Percentiles rank a stretch among this genome's conserved stretches.
Conservation (phyloP, 1,140 invertebrate species). For the Bombus superbus region DNA sequence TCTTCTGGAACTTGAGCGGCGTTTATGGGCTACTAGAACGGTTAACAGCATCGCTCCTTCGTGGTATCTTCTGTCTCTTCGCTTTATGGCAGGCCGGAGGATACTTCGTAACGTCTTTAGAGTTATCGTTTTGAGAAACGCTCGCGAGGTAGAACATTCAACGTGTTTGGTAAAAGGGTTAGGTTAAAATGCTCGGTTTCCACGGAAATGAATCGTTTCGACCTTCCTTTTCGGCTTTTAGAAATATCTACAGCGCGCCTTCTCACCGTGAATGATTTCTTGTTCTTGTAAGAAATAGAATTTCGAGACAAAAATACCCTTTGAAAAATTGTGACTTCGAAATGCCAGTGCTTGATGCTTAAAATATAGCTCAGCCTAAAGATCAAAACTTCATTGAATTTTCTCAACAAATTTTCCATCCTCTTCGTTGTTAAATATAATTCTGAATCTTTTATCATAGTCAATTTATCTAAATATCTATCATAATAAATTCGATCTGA, state of each 20-base stretch:
- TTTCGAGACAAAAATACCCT: not conserved
- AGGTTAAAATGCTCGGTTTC: not conserved
- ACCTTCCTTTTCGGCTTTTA: not conserved
- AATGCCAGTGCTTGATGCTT: not conserved
- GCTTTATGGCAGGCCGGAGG: not conserved
- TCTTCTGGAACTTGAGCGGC: slow-evolving; percentile 51
- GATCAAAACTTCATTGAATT: too few relatives aligned
- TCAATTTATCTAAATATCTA: too few relatives aligned
- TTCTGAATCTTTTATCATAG: too few relatives aligned
- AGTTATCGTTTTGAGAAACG: not conserved
- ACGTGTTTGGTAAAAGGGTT: not conserved
- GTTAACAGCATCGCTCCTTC: slow-evolving; percentile 28
- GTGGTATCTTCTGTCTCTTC: not conserved
- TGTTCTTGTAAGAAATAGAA: not conserved
- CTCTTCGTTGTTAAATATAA: too few relatives aligned
- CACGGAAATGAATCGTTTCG: not conserved
- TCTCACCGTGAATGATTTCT: not conserved
- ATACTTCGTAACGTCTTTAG: slow-evolving; percentile 1
- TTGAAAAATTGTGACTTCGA: not conserved
- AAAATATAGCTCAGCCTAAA: too few relatives aligned
- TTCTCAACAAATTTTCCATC: too few relatives aligned
- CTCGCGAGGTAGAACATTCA: not conserved
- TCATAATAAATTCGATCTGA: not conserved
- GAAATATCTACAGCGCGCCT: not conserved
- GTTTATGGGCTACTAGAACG: slow-evolving; percentile 58